phyloP scores from a whole-genome alignment of 2,888 invertebrate genomes.

The Acheta domesticus region DNA sequence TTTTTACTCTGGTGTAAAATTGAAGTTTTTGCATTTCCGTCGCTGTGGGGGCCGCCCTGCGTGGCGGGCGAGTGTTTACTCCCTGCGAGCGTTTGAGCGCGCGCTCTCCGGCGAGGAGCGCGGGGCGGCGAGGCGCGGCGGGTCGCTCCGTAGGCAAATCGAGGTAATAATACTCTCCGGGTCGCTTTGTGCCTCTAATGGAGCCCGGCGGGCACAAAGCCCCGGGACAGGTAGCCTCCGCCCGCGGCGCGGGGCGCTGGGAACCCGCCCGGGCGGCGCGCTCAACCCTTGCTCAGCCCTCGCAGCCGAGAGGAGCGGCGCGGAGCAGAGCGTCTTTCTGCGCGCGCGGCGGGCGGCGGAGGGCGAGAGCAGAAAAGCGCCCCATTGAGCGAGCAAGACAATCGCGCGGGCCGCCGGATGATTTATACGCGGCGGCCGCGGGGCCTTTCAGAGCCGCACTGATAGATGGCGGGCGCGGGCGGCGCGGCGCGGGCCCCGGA shows the following conservation, averaged over 20 bases:
- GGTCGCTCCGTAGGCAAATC: background rate
- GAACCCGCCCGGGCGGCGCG: background rate
- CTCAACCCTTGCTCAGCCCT: background rate
- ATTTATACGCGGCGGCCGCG: background rate
- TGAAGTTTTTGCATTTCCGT: too few relatives aligned
- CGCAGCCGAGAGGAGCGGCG: too few relatives aligned
- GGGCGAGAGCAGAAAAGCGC: background rate
- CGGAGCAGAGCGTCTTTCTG: background rate
- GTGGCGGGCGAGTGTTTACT: too few relatives aligned
- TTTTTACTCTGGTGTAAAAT: too few relatives aligned
- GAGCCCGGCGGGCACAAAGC: background rate
- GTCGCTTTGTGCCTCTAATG: background rate
- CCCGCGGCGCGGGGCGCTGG: background rate
- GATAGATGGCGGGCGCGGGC: background rate
- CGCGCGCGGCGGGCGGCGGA: background rate
- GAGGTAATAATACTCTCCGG: background rate
- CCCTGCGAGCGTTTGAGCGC: too few relatives aligned
- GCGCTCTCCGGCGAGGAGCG: too few relatives aligned
- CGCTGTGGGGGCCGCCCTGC: too few relatives aligned
- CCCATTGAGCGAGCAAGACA: background rate
- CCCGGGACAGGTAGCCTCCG: background rate
- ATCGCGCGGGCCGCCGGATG: slow-evolving; percentile 1
- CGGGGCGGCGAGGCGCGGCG: too few relatives aligned
- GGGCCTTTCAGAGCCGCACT: background rate
- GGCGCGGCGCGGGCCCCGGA: background rate